Base-by-base conservation (phyloP, 2,113 vertebrate genomes). In the Nothocercus julius region DNA sequence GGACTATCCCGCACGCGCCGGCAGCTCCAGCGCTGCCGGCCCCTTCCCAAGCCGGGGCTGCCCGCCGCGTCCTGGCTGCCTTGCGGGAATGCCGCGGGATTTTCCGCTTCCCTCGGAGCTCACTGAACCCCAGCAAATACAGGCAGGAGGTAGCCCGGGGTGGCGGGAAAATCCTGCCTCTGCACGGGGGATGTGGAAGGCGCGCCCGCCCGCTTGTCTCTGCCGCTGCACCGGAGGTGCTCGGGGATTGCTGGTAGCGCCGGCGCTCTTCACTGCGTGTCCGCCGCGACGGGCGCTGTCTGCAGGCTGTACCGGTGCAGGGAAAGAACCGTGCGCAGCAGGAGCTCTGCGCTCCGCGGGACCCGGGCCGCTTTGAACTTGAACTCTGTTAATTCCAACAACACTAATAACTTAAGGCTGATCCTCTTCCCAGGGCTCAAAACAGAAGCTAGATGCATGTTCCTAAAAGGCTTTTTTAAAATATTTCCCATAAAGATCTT, bases 161-260 rank as follows among this genome's bases (percentile, higher is more conserved):
- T 4, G 67, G 73, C 47, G 78, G 13, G 64, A 62, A 42, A 85
- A 51, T 16, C 81, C 87, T 74, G 51, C 21, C 32, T 69, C 53
- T 76, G 1, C 62, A 45, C 10, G 0, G 32, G 19, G 54, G 3
- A 3, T 0, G 53, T 36, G 69, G 8, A 2, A 0, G 3, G 59
- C 58, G 45, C 75, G 3, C 15, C 9, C 28, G 53, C 3, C 25
- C 34, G 1, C 30, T 40, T 13, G 34, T 27, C 49, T 24, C 61
- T 75, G 73, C 74, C 64, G 2, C 15, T 42, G 5, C 34, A 36
- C 45, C 25, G 6, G 69, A 1, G 7, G 4, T 19, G 45, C 40
- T 62, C 77, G 24, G 49, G 45, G 21, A 49, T 22, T 1, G 0
- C 9, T 2, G 3, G 13, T 1, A 0, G 11, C 69, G 63, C 6